Evolutionary conservation across 2,113 vertebrate species (phyloP), one percentile per base, ranked within the genome.

Genomic region (Pomatorhinus ruficollis): DNA sequence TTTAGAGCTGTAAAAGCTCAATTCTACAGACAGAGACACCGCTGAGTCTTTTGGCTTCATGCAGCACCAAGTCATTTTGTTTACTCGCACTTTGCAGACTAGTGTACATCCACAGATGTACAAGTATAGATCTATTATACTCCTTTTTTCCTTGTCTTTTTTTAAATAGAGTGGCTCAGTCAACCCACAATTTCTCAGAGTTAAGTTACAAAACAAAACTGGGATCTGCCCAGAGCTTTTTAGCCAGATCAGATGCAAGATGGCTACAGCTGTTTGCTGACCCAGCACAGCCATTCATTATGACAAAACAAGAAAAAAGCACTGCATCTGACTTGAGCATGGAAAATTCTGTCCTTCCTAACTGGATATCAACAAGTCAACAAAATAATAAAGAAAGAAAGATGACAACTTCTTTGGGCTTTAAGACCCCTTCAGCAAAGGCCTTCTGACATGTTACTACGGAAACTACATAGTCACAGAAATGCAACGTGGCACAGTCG

Each of bases 381-480:
- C 69, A 89, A 72, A 89, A 54, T 35, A 90, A 86, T 37, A 68
- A 82, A 80, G 7, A 63, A 65, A 90, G 59, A 59, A 93, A 95
- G 89, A 61, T 50, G 7, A 89, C 72, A 64, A 40, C n/a, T 81
- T 88, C 39, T 96, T 68, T 79, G 61, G 70, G 83, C 65, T 57
- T 83, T 12, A 76, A 69, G 45, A 94, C 65, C 24, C 8, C 30
- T 61, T 93, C 59, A 89, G 79, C 74, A 95, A 96, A 91, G 45
- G 33, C 49, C 70, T 80, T 84, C 81, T 79, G 68, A 91, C 25
- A 87, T 3, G 50, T 96, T 96, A 94, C 93, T 90, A 95, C 22
- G 92, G 93, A 88, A 96, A 90, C 83, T 88, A 91, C 52, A 60
- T 0, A 83, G 64, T 52, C 68, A 50, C 1, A 42, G 76, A 90